phyloP scores from a whole-genome alignment of 2,888 invertebrate species.

The Athrips mouffetella region DNA sequence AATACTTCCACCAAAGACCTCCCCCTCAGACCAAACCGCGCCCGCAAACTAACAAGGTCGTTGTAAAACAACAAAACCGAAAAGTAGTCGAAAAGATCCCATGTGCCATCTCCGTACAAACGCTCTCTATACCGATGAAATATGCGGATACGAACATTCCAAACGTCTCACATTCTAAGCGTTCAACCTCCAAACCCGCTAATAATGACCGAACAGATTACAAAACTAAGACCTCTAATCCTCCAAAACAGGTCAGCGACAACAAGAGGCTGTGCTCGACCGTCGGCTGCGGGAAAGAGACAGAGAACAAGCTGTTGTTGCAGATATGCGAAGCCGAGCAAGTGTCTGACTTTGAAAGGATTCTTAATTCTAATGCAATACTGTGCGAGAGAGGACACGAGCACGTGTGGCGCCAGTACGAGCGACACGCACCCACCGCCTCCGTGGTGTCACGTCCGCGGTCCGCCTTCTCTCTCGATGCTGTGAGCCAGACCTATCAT shows the following conservation, averaged over 20 bases:
- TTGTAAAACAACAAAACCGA: conserved; percentile 55
- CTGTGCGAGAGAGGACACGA: conserved; percentile 61
- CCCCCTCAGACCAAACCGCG: conserved; percentile 31
- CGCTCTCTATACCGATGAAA: conserved; percentile 63
- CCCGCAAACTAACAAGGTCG: conserved; percentile 33
- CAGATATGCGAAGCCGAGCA: conserved; percentile 80
- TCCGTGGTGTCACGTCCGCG: conserved; percentile 55
- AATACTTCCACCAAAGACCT: conserved; percentile 39
- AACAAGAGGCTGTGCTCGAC: conserved; percentile 68
- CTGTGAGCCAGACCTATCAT: conserved; percentile 67
- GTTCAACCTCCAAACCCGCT: conserved; percentile 56
- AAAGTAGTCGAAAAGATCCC: conserved; percentile 59
- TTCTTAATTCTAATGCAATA: conserved; percentile 79
- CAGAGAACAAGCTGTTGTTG: conserved; percentile 72
- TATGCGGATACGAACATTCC: conserved; percentile 59
- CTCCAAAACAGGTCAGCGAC: conserved; percentile 67
- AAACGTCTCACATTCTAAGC: too few species aligned
- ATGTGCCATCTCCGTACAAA: conserved; percentile 60
- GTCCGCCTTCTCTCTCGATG: conserved; percentile 64
- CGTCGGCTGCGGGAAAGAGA: conserved; percentile 60
- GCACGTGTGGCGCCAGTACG: conserved; percentile 65
- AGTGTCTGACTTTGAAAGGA: conserved; percentile 80
- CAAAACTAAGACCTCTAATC: conserved; percentile 62
- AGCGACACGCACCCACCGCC: conserved; percentile 49
- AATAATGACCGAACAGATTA: conserved; percentile 43